Evolutionary conservation across 2,797 vertebrate species (phyloP), one percentile per base, ranked within the genome.

Genomic region (Acipenser transmontanus): DNA sequence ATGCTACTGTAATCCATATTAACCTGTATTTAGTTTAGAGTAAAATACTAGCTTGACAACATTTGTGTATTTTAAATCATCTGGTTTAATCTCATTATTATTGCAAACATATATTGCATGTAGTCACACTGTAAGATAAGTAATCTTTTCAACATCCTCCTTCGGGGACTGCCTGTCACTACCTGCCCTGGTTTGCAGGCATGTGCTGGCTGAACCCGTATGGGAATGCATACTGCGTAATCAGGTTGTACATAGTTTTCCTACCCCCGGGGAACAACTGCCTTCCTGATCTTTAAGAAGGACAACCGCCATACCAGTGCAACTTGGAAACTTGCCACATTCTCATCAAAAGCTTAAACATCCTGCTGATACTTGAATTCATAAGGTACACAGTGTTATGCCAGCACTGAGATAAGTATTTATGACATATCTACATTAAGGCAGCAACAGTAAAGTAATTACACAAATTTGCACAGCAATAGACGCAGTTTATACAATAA

Each of bases 331-430:
- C 50, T 10, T 17, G 60, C 64, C 64, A 57, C 34, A 47, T 47
- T 50, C 48, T 13, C 62, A 61, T 57, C 56, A 57, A 50, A 66
- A 50, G 17, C 54, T 20, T 60, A 66, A 51, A 63, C 54, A 47
- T 70, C 65, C 69, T 66, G 61, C 17, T 48, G 49, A 65, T 66
- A 51, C 20, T 48, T 63, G 65, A 70, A 70, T 54, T 50, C 8
- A 52, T 52, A 8, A 13, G 34, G 54, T 57, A 11, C 54, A 57
- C 47, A 14, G 34, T 70, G 60, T 59, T 63, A 12, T 50, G 64
- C 51, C 63, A 48, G 48, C 54, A 17, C 60, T n/a, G 47, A 4
- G 6, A 10, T 61, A 52, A 61, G 48, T 17, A 50, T 47, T 68
- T 47, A 7, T 52, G 17, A 51, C 50, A 49, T 61, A 49, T 48